Evolutionary conservation across 2,113 vertebrate genomes (phyloP).

Genomic region (Myotis davidii): DNA sequence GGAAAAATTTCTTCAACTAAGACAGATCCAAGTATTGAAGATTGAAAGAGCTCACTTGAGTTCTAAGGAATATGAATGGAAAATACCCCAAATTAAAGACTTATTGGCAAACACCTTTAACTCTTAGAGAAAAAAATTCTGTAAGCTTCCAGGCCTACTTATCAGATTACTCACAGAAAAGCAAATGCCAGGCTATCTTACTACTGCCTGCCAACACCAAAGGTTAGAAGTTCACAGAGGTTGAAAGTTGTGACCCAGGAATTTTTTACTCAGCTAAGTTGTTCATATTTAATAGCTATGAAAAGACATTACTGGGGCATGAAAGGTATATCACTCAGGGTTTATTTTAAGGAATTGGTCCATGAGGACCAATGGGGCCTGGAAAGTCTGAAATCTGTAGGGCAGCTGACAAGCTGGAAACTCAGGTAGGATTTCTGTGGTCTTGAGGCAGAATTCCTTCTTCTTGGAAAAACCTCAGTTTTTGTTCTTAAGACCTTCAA

Average conservation of each 20-base stretch:
- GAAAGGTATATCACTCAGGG: background rate
- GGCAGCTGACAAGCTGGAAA: background rate
- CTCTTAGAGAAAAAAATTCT: background rate
- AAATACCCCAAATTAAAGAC: slow-evolving; percentile 14
- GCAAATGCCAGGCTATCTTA: background rate
- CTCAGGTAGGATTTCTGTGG: background rate
- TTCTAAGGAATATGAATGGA: slow-evolving; percentile 26
- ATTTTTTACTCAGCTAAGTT: slow-evolving; percentile 42
- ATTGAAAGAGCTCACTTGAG: slow-evolving; percentile 35
- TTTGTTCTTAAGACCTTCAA: background rate
- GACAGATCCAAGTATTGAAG: background rate
- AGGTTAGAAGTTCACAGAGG: background rate
- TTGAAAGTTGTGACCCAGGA: background rate
- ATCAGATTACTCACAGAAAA: slow-evolving; percentile 11
- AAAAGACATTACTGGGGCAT: background rate
- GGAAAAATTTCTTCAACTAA: background rate
- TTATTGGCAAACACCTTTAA: slow-evolving; percentile 38
- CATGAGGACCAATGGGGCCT: background rate
- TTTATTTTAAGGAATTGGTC: slow-evolving; percentile 1
- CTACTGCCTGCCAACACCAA: background rate
- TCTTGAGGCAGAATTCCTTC: background rate
- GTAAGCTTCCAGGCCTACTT: background rate
- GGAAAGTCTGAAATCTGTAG: background rate
- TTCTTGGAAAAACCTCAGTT: background rate
- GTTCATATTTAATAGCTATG: slow-evolving; percentile 33